Percentiles rank a stretch among this genome's conserved stretches.
Conservation (phyloP, 2,888 invertebrate species). For the Pyrrhia umbra region DNA sequence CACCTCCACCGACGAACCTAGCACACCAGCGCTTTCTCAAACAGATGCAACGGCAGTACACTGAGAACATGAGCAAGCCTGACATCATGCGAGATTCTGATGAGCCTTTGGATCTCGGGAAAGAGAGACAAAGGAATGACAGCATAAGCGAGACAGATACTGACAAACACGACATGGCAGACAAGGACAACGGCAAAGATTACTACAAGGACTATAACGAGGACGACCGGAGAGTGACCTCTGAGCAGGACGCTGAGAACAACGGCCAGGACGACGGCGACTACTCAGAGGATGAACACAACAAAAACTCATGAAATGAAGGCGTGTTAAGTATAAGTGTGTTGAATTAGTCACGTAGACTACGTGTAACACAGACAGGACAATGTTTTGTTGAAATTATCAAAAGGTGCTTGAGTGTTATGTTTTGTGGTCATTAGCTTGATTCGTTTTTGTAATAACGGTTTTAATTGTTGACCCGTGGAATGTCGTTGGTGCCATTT, state of each 20-base stretch:
- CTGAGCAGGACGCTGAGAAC: conserved; percentile 78
- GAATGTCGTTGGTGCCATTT: conserved; percentile 89
- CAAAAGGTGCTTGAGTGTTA: conserved; percentile 88
- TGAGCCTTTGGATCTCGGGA: conserved; percentile 89
- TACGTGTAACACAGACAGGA: conserved; percentile 71
- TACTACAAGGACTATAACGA: conserved; percentile 81
- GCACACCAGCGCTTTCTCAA: conserved; percentile 91
- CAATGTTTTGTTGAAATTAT: conserved; percentile 83
- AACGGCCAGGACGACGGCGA: conserved; percentile 85
- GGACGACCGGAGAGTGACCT: conserved; percentile 74
- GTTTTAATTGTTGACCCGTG: conserved; percentile 88
- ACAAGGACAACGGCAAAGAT: conserved; percentile 82
- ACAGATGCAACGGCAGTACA: conserved; percentile 91
- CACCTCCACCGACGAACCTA: conserved; percentile 87
- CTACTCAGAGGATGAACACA: conserved; percentile 86
- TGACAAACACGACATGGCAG: conserved; percentile 89
- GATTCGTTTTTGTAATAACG: conserved; percentile 80
- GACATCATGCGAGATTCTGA: conserved; percentile 89
- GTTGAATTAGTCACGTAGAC: conserved; percentile 70
- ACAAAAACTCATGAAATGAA: conserved; percentile 83
- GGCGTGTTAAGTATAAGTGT: conserved; percentile 59
- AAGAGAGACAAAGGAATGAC: conserved; percentile 84
- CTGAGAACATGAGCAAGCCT: conserved; percentile 89
- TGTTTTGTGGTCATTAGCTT: conserved; percentile 85
- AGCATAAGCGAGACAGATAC: conserved; percentile 81